These are phyloP conservation scores for Isurus oxyrinchus DNA, from an alignment of 2,113 vertebrate species.

Conservation along the genomic window DNA sequence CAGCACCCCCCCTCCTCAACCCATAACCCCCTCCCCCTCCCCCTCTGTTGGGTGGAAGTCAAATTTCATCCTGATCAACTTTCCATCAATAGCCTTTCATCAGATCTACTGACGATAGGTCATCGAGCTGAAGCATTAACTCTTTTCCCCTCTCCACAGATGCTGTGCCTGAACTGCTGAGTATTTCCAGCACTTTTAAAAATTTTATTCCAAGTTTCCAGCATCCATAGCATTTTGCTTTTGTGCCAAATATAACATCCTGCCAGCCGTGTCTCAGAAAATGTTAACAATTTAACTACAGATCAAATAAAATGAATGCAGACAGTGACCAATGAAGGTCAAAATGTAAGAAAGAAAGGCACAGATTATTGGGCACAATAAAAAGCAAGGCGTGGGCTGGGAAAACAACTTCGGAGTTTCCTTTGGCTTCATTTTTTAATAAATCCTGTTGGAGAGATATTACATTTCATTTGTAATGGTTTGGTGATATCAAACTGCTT, in stretches of 20 bases:
- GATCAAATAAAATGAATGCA: not conserved
- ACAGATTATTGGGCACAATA: not conserved
- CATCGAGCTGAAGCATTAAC: not conserved
- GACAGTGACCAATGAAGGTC: not conserved
- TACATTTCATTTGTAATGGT: not conserved
- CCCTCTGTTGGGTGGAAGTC: not conserved
- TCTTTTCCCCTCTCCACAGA: not conserved
- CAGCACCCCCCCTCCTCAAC: no score
- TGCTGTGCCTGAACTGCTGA: not conserved
- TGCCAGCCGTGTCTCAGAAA: not conserved
- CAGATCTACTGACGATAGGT: no score
- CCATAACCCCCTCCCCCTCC: not conserved
- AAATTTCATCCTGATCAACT: not conserved
- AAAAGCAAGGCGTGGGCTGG: not conserved
- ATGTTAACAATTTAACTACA: not conserved
- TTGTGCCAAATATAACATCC: not conserved
- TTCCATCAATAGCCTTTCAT: no score
- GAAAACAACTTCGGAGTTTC: not conserved
- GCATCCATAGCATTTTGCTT: not conserved
- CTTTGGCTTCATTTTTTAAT: not conserved
- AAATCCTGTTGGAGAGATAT: not conserved
- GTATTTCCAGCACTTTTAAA: not conserved
- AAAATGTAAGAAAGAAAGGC: not conserved
- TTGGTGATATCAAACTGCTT: not conserved
- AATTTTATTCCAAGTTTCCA: not conserved